These are phyloP conservation scores for Macquaria ambigua DNA, from an alignment of 2,113 vertebrate genomes.

Conservation along the genomic window DNA sequence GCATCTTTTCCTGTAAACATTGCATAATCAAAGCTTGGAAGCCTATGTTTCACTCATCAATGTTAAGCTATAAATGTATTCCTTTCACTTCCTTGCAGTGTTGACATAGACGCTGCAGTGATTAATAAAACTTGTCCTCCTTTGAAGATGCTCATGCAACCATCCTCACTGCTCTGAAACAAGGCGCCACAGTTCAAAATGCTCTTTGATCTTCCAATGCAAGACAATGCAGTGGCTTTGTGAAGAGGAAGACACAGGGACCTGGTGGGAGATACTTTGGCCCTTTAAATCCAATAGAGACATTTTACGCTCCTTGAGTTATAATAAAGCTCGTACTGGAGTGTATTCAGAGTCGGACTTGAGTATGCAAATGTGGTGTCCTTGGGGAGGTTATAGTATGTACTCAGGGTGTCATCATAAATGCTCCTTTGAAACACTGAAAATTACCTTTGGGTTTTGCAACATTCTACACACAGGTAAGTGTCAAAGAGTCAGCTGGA, in stretches of 20 bases:
- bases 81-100: slow-evolving; percentile 57
- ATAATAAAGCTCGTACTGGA: slow-evolving; percentile 4
- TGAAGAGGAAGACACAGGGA: slow-evolving; percentile 44
- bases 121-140: slow-evolving; percentile 74
- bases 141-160: slow-evolving; percentile 78
- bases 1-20: slow-evolving; percentile 59
- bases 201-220: slow-evolving; percentile 76
- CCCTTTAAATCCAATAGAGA: slow-evolving; percentile 54
- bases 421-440: slow-evolving; percentile 59
- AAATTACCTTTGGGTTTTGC: slow-evolving; percentile 53
- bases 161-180: slow-evolving; percentile 68
- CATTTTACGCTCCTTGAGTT: slow-evolving; percentile 39
- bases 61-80: slow-evolving; percentile 56
- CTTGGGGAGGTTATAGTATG: slow-evolving; percentile 43
- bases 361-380: slow-evolving; percentile 41
- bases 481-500: slow-evolving; percentile 53
- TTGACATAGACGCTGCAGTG: slow-evolving; percentile 65
- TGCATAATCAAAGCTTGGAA: slow-evolving; percentile 70
- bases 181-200: slow-evolving; percentile 69
- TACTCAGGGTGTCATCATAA: slow-evolving; percentile 60
- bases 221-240: slow-evolving; percentile 65
- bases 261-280: slow-evolving; percentile 55
- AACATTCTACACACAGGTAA: slow-evolving; percentile 47
- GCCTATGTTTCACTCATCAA: slow-evolving; percentile 42
- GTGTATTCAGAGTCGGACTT: slow-evolving; percentile 31